phyloP scores from a whole-genome alignment of 1,140 invertebrate species.

The Achroia grisella region DNA sequence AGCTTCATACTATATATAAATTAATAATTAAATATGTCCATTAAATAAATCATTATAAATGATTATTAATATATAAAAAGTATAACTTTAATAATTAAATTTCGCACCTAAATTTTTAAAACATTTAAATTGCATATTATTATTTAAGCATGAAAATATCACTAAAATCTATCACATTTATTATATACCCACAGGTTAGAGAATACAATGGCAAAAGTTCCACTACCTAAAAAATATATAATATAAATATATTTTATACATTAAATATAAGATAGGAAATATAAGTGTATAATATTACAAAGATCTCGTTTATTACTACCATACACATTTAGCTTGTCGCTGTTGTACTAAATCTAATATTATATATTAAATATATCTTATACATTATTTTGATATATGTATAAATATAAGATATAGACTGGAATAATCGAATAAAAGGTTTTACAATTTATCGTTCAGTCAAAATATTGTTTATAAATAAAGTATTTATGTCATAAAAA shows the following conservation, averaged over 20 bases:
- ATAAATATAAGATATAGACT: no score
- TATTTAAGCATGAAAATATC: conserved; percentile 38
- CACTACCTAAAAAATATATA: conserved; percentile 21
- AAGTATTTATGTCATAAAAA: conserved; percentile 11
- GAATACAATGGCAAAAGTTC: conserved; percentile 13
- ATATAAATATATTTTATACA: conserved; percentile 1
- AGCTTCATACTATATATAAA: no score
- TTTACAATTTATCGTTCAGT: conserved; percentile 12
- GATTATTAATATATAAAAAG: no score
- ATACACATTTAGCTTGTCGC: conserved; percentile 45
- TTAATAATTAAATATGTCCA: no score
- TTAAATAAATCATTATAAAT: no score
- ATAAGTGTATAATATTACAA: conserved; percentile 29
- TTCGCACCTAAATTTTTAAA: no score
- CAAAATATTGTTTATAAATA: conserved; percentile 8
- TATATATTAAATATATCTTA: neutral
- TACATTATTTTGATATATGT: neutral
- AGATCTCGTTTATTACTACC: conserved; percentile 44
- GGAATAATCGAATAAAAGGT: conserved; percentile 1
- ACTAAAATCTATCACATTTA: conserved; percentile 40
- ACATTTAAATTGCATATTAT: neutral
- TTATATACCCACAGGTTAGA: conserved; percentile 6
- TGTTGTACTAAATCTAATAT: conserved; percentile 8
- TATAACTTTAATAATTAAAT: no score
- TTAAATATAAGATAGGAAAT: conserved; percentile 6